Conservation (phyloP, 92 coral and sea anemone genomes). For the Phymanthus crucifer region DNA sequence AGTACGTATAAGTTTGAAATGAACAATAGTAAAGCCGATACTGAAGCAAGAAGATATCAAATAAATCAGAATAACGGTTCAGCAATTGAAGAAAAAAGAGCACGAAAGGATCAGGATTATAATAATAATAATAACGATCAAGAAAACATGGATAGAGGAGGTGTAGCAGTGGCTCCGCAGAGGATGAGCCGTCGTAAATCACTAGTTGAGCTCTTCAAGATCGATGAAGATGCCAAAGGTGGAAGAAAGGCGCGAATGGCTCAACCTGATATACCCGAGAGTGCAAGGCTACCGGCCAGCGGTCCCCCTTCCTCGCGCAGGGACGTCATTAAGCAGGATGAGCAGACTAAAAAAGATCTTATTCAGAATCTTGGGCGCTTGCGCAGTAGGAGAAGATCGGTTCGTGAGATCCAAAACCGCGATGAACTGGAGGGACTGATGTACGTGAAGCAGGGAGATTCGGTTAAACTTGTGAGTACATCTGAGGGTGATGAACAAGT, state of each 20-base stretch:
- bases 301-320: slow-evolving; percentile 47
- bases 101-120: slow-evolving; percentile 51
- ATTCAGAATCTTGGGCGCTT: slow-evolving; percentile 71
- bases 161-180: slow-evolving; percentile 46
- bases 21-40: slow-evolving; percentile 38
- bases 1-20: slow-evolving; percentile 76
- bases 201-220: slow-evolving; percentile 83
- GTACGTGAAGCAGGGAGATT: slow-evolving; percentile 85
- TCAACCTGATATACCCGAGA: slow-evolving; percentile 54
- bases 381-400: slow-evolving; percentile 76
- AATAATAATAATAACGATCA: slow-evolving; percentile 51
- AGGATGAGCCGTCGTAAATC: slow-evolving; percentile 83
- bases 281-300: slow-evolving; percentile 29
- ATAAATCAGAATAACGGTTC: slow-evolving; percentile 33
- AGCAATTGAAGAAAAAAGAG: slow-evolving; percentile 59
- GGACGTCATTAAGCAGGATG: slow-evolving; percentile 34
- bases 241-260: slow-evolving; percentile 40
- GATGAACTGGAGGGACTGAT: slow-evolving; percentile 86
- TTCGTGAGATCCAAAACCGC: slow-evolving; percentile 81
- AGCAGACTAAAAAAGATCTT: slow-evolving; percentile 64
- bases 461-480: slow-evolving; percentile 83
- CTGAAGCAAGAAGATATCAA: slow-evolving; percentile 28
- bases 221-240: slow-evolving; percentile 61
- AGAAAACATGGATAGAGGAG: slow-evolving; percentile 37
- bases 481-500: slow-evolving; percentile 77